Percentiles rank a stretch among this genome's conserved stretches.
phyloP scores from a whole-genome alignment of 2,888 invertebrate genomes.

The Atrina japonica region DNA sequence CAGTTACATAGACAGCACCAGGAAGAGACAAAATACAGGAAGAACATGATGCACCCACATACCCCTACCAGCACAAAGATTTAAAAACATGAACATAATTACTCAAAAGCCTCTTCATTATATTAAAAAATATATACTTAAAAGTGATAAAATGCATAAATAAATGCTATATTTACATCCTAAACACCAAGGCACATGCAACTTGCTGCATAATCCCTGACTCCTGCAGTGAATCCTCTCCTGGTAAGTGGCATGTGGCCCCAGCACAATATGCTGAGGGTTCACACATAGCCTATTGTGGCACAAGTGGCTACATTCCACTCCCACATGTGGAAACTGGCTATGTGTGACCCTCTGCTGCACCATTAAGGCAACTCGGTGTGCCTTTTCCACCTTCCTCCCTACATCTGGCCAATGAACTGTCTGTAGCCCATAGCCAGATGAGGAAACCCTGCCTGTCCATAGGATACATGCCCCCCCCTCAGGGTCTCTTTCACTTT shows the following conservation, averaged over 20 bases:
- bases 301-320: constrained; percentile 14
- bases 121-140: too few relatives aligned
- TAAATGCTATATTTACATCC: too few relatives aligned
- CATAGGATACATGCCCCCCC: neutral
- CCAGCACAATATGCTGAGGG: constrained; percentile 1
- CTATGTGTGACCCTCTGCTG: neutral
- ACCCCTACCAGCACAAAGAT: too few relatives aligned
- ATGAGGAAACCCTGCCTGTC: neutral
- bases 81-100: too few relatives aligned
- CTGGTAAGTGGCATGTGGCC: neutral
- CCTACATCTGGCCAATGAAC: too few relatives aligned
- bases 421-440: constrained; percentile 4
- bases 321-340: neutral
- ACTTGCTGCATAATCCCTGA: constrained; percentile 2
- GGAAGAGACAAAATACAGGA: too few relatives aligned
- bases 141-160: too few relatives aligned
- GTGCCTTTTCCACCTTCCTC: constrained; percentile 9
- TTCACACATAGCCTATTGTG: constrained; percentile 7
- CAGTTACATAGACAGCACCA: too few relatives aligned
- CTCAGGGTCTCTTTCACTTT: too few relatives aligned
- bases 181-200: neutral
- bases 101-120: too few relatives aligned
- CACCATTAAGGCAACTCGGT: constrained; percentile 1
- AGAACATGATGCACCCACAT: neutral
- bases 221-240: neutral